These are phyloP conservation scores for Microplitis manilae DNA, from an alignment of 2,888 invertebrate genomes.

Conservation along the genomic window DNA sequence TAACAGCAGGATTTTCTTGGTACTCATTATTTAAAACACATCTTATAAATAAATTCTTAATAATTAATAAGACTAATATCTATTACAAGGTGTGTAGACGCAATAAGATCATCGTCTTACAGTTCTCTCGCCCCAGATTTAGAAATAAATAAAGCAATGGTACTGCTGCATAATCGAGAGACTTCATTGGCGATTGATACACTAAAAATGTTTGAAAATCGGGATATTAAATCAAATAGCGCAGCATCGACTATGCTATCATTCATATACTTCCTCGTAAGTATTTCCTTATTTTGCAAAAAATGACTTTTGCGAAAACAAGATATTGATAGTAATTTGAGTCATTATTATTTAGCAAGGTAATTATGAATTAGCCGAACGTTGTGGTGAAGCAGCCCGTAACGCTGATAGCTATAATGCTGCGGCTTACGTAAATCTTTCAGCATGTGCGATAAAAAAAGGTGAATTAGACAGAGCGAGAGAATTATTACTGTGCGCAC, in stretches of 20 bases:
- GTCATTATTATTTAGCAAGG: slow-evolving; percentile 77
- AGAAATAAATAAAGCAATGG: slow-evolving; percentile 92
- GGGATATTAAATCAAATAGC: slow-evolving; percentile 86
- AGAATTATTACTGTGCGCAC: slow-evolving; percentile 81
- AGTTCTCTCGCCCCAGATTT: slow-evolving; percentile 87
- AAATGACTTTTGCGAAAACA: background rate
- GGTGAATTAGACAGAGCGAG: slow-evolving; percentile 81
- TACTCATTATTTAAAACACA: slow-evolving; percentile 46
- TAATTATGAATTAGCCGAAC: slow-evolving; percentile 83
- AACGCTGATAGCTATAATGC: slow-evolving; percentile 85
- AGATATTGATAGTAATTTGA: background rate
- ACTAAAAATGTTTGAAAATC: slow-evolving; percentile 88
- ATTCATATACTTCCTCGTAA: slow-evolving; percentile 86
- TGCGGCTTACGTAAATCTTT: slow-evolving; percentile 88
- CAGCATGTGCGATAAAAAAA: slow-evolving; percentile 83
- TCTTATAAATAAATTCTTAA: slow-evolving; percentile 16
- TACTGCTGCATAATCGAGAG: slow-evolving; percentile 86
- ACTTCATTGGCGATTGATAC: slow-evolving; percentile 86
- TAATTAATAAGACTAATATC: background rate
- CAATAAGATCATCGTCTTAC: slow-evolving; percentile 91
- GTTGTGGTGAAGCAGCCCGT: slow-evolving; percentile 82
- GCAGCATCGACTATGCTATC: slow-evolving; percentile 90
- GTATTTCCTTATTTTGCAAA: slow-evolving; percentile 48
- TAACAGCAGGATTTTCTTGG: slow-evolving; percentile 75
- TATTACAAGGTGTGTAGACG: slow-evolving; percentile 89